Evolutionary conservation across 2,888 invertebrate genomes (phyloP), one percentile per base, ranked within the genome.

Genomic region (Amiota communis): DNA sequence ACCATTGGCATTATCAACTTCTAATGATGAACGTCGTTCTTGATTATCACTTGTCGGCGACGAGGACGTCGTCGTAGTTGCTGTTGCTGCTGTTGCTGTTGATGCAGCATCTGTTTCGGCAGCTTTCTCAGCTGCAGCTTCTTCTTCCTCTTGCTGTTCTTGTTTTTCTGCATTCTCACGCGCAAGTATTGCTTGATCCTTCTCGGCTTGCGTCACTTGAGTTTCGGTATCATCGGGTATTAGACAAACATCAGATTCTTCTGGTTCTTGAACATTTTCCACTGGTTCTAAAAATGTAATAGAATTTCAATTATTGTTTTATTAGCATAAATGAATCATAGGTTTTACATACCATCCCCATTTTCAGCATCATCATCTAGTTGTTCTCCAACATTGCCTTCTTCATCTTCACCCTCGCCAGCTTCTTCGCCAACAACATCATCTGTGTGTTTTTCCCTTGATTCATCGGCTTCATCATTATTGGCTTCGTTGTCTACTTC

Each of bases 161-260:
- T 85, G 84, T 56, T 89, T 88, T 75, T 89, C 88, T 13, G 88
- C 89, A 77, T 89, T 87, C 81, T 89, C 89, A 2, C 89, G 84
- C 0, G 89, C 89, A 71, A 87, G 77, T 61, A 88, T 84, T 0
- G 93, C 93, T 73, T 91, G 92, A 70, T 92, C 92, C 82, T 93
- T 93, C 81, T 94, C 94, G 0, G 92, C 93, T 80, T 93, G 93
- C 0, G 93, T 92, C 76, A 93, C 92, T 83, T 93, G 92, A 0
- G 84, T 87, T 75, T 93, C 90, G 74, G 93, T 93, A 0, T 93
- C 93, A 82, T 94, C 94, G 0, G 94, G 94, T 76, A 94, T 91
- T 8, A 94, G 91, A 75, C 93, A 94, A 9, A 94, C 91, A 82
- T 93, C 93, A 80, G 94, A 93, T 65, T 92, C 93, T 13, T 93